Conservation (phyloP, 2,888 invertebrate genomes). For the Trypoxylon attenuatum region DNA sequence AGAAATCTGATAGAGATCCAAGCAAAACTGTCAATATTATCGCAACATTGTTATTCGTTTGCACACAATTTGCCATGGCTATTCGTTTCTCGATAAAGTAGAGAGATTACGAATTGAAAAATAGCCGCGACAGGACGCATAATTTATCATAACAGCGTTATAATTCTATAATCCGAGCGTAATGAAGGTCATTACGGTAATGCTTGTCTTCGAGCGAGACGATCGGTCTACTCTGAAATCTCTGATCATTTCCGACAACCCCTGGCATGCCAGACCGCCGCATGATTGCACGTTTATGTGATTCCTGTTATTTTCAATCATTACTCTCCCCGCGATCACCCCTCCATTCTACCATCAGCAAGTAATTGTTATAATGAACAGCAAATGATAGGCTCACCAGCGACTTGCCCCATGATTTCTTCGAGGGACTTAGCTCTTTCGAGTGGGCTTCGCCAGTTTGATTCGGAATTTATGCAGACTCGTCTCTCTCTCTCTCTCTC, state of each 20-base stretch:
- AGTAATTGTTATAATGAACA: constrained; percentile 64
- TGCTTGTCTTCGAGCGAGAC: constrained; percentile 68
- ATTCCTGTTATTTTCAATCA: constrained; percentile 73
- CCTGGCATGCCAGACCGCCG: constrained; percentile 49
- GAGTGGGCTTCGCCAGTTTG: constrained; percentile 11
- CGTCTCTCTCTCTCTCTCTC: neutral
- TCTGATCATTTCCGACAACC: constrained; percentile 60
- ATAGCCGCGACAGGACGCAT: constrained; percentile 40
- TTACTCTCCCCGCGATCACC: constrained; percentile 54
- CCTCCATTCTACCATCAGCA: constrained; percentile 46
- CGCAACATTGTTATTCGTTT: too few species aligned
- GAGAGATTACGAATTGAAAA: constrained; percentile 15
- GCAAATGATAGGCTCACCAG: constrained; percentile 56
- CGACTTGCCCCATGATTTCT: constrained; percentile 45
- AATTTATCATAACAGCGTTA: constrained; percentile 67
- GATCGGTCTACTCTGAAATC: constrained; percentile 57
- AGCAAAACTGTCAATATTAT: too few species aligned
- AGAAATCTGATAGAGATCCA: too few species aligned
- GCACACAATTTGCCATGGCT: too few species aligned
- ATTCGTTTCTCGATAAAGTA: too few species aligned
- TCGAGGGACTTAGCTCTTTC: constrained; percentile 32
- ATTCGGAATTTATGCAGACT: constrained; percentile 22
- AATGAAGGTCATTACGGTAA: constrained; percentile 71
- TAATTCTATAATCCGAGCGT: constrained; percentile 70
- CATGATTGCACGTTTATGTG: constrained; percentile 70